Evolutionary conservation across 2,888 invertebrate genomes (phyloP), one percentile per base, ranked within the genome.

Genomic region (Harpalus rubripes): DNA sequence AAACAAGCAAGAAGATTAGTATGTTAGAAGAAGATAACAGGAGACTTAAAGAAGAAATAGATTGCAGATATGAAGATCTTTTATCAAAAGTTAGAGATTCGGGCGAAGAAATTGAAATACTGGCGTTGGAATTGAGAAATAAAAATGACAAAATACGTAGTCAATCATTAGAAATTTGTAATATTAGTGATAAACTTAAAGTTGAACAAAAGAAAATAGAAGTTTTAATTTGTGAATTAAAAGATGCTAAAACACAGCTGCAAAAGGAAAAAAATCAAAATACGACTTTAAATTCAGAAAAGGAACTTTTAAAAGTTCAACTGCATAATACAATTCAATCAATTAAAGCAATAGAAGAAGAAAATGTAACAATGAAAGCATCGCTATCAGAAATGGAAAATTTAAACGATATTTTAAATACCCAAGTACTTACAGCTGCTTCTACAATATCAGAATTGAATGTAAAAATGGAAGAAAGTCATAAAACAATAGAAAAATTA

Each of bases 401-500:
- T 80, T 39, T 39, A 72, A 85, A 80, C 22, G 58, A 80, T 39
- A 15, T 80, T 10, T 16, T 74, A 8, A 44, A 74, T 41, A 74
- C 15, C 8, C 16, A 74, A 44, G 15, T 74, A 44, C 16, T 41
- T 16, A 18, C 41, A 74, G 44, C 41, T 7, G 15, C 41, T 2
- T 56, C n/a, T n/a, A 78, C 58, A 18, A 78, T 78, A 18, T 41
- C 15, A 10, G 72, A 74, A 74, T 52, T 74, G 72, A 44, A 41
- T 18, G 12, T 16, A 16, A 41, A 10, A 18, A 41, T 80, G 15
- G 65, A 63, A 8, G 63, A 32, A 12, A 84, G 78, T 78, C 56
- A 91, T 90, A 44, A 87, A 90, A 87, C 90, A 91, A 72, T 90
- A 89, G 86, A 91, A 89, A 86, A 90, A 89, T 87, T 90, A 89